A percentile compares a stretch with the other conserved stretches of the same genome.
Conservation (phyloP, 2,113 vertebrate species). For the Gambusia affinis region DNA sequence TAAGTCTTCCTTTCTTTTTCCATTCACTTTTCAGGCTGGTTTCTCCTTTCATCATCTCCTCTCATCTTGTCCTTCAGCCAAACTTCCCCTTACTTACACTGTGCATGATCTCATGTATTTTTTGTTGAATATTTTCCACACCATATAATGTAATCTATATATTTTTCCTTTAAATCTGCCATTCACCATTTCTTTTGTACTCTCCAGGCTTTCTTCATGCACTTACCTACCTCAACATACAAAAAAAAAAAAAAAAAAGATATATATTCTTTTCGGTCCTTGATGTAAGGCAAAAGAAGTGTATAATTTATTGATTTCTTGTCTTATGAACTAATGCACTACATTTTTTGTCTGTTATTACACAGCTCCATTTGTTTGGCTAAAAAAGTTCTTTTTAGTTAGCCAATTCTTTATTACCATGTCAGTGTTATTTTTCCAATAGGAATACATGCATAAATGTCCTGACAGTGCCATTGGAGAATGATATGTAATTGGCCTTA, state of each 20-base stretch:
- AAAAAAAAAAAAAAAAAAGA: neutral
- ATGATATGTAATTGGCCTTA: too few species aligned
- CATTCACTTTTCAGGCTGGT: conserved; percentile 12
- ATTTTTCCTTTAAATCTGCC: neutral
- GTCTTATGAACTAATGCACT: neutral
- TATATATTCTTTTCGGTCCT: neutral
- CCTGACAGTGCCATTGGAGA: neutral
- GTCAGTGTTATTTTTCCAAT: too few species aligned
- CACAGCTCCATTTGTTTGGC: neutral
- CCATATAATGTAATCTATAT: neutral
- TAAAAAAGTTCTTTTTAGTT: neutral
- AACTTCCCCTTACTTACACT: conserved; percentile 1
- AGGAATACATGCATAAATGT: neutral
- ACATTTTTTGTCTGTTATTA: neutral
- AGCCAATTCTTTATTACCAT: too few species aligned
- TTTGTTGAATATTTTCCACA: conserved; percentile 22
- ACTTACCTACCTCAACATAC: neutral
- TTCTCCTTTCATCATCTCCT: conserved; percentile 18
- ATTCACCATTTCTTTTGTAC: neutral
- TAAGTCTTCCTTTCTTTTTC: neutral
- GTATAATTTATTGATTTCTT: neutral
- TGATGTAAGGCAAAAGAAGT: neutral
- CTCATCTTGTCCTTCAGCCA: conserved; percentile 34
- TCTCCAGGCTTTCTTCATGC: neutral
- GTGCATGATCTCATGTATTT: conserved; percentile 16